Evolutionary conservation across 2,888 invertebrate genomes (phyloP), one percentile per base, ranked within the genome.

Genomic region (Pyralis farinalis): DNA sequence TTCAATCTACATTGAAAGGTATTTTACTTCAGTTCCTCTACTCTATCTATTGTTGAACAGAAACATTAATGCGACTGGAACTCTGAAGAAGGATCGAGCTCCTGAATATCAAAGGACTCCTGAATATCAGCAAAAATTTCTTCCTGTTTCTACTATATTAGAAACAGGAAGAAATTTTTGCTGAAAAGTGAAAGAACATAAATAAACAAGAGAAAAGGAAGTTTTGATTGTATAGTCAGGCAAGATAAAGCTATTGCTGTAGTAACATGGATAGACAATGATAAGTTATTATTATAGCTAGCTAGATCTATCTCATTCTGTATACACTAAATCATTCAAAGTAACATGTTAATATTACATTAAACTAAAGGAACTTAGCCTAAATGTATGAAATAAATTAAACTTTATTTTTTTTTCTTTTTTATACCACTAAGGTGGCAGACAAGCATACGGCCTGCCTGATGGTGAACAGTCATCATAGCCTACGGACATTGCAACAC

Each of bases 381-480:
- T n/a, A n/a, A n/a, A n/a, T n/a, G n/a, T n/a, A n/a, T 34, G 45
- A 56, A 52, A 10, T 27, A 33, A 32, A 34, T 28, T 34, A 22
- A 16, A 28, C 21, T 21, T 21, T 21, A 21, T 5, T 21, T 21
- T 21, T 21, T 21, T 21, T 21, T 21, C n/a, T n/a, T n/a, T n/a
- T n/a, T n/a, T 34, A 12, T 16, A 35, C n/a, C n/a, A n/a, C n/a
- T n/a, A n/a, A n/a, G n/a, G n/a, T n/a, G n/a, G n/a, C n/a, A n/a
- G n/a, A n/a, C n/a, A n/a, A n/a, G n/a, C n/a, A n/a, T n/a, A n/a
- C n/a, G n/a, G n/a, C n/a, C n/a, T n/a, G n/a, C n/a, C n/a, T n/a
- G n/a, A n/a, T n/a, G n/a, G n/a, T n/a, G n/a, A n/a, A n/a, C n/a
- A n/a, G n/a, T n/a, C n/a, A n/a, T n/a, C n/a, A n/a, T n/a, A n/a